Percentiles rank a stretch among this genome's conserved stretches.
Conservation (phyloP, 2,888 invertebrate species). For the Mimas tiliae region DNA sequence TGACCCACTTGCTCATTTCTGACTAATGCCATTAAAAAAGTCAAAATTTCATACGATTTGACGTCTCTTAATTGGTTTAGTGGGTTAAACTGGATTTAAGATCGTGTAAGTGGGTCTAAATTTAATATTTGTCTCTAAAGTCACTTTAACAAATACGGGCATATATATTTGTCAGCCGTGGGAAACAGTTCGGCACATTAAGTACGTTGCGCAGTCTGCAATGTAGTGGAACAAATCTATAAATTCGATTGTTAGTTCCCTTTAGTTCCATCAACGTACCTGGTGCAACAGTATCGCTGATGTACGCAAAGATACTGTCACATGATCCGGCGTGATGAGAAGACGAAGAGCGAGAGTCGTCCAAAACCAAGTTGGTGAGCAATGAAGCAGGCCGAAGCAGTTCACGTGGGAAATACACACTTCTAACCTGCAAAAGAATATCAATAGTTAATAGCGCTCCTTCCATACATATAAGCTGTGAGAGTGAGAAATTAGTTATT, state of each 20-base stretch:
- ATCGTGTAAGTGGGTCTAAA: too few species aligned
- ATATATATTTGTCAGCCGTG: background rate
- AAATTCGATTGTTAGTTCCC: constrained; percentile 11
- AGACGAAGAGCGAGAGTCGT: constrained; percentile 87
- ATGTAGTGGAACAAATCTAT: constrained; percentile 10
- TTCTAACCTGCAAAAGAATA: constrained; percentile 72
- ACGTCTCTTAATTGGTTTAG: too few species aligned
- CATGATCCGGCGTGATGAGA: constrained; percentile 83
- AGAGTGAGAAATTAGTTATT: background rate
- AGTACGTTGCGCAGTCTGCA: constrained; percentile 4
- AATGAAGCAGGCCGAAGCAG: constrained; percentile 90
- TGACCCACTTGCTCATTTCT: too few species aligned
- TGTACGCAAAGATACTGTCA: constrained; percentile 91
- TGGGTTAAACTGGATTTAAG: too few species aligned
- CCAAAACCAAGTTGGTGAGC: constrained; percentile 91
- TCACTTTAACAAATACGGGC: background rate
- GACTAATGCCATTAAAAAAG: too few species aligned
- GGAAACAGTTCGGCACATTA: background rate
- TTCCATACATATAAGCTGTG: background rate
- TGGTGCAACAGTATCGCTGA: constrained; percentile 92
- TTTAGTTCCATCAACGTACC: constrained; percentile 70
- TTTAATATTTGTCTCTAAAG: background rate
- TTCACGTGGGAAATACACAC: constrained; percentile 90
- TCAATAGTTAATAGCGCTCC: background rate
- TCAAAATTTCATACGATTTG: too few species aligned